These are phyloP conservation scores for Vespertilio murinus DNA, from an alignment of 2,797 vertebrate species.

Conservation along the genomic window DNA sequence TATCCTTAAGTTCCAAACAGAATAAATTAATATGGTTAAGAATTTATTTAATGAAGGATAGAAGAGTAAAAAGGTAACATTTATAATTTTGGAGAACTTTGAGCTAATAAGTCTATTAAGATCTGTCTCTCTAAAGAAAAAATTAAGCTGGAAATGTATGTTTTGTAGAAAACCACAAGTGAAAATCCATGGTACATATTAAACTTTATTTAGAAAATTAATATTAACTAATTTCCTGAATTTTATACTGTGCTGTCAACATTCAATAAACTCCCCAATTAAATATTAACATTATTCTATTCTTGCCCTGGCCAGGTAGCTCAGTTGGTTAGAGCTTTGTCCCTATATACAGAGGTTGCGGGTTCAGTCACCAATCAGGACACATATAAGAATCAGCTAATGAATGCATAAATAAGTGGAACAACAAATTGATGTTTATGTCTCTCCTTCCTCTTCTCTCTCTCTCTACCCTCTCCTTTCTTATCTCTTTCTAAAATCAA, in stretches of 20 bases:
- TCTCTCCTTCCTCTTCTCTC: too few species aligned
- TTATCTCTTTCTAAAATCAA: background rate
- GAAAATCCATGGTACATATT: background rate
- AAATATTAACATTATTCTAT: constrained; percentile 1
- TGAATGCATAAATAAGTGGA: background rate
- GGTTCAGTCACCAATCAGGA: background rate
- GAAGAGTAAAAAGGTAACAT: background rate
- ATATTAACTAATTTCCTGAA: constrained; percentile 22
- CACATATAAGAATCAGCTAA: background rate
- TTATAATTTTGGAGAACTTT: constrained; percentile 8
- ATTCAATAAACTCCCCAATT: constrained; percentile 22
- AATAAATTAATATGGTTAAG: constrained; percentile 1
- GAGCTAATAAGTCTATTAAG: constrained; percentile 2
- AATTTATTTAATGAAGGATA: background rate
- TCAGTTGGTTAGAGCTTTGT: background rate
- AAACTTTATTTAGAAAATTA: constrained; percentile 35
- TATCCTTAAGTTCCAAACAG: background rate
- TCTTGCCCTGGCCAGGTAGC: background rate
- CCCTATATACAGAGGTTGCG: background rate
- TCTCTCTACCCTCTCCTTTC: too few species aligned
- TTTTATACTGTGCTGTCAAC: background rate
- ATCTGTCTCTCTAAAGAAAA: background rate
- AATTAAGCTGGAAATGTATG: background rate
- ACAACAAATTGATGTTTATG: background rate
- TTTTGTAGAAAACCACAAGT: background rate